Conservation (phyloP, 1,140 invertebrate genomes). For the Solen grandis region DNA sequence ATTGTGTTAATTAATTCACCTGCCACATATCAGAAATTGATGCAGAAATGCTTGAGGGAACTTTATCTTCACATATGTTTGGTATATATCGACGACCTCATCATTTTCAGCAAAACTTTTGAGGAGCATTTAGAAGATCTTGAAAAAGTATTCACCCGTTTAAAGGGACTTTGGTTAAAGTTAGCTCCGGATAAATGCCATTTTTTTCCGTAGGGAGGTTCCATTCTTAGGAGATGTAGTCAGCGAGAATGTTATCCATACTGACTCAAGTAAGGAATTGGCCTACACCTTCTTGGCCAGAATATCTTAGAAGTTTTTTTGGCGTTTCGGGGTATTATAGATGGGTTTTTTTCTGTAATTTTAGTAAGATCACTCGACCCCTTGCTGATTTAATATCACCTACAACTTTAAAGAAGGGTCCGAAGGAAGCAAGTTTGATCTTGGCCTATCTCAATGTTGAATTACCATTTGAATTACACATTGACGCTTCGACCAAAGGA, state of each 20-base stretch:
- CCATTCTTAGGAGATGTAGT: slow-evolving; percentile 43
- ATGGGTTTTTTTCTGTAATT: slow-evolving; percentile 54
- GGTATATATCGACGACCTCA: slow-evolving; percentile 45
- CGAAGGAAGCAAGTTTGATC: not conserved
- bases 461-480: slow-evolving; percentile 25
- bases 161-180: slow-evolving; percentile 77
- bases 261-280: slow-evolving; percentile 62
- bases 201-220: slow-evolving; percentile 64
- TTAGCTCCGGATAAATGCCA: slow-evolving; percentile 79
- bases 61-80: slow-evolving; percentile 24
- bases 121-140: slow-evolving; percentile 80
- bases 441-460: not conserved
- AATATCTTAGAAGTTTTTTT: slow-evolving; percentile 67
- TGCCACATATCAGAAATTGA: slow-evolving; percentile 81
- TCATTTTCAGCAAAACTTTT: slow-evolving; percentile 66
- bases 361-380: slow-evolving; percentile 50
- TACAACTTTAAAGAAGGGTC: not conserved
- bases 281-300: slow-evolving; percentile 64
- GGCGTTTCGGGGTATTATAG: slow-evolving; percentile 64
- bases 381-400: slow-evolving; percentile 36
- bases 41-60: slow-evolving; percentile 71
- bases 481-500: not conserved
- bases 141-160: slow-evolving; percentile 71
- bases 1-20: slow-evolving; percentile 77
- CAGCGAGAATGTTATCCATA: slow-evolving; percentile 54